These are phyloP conservation scores for Eurois occulta DNA, from an alignment of 2,888 invertebrate species.

Conservation along the genomic window DNA sequence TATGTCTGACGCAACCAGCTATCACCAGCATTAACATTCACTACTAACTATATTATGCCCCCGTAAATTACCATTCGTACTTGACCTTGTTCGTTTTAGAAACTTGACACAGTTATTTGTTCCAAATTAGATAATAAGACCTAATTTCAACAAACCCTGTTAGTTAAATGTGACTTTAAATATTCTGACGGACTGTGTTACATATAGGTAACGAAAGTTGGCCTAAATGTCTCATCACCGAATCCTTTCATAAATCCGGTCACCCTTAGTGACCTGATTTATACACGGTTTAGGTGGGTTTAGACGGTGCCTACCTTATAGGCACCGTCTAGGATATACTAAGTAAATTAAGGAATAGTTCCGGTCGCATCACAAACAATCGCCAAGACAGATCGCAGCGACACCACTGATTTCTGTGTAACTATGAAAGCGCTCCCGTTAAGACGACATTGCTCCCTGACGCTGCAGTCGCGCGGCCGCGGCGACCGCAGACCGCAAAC, in stretches of 20 bases:
- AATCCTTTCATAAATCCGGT: not conserved
- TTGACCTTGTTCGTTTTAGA: constrained; percentile 53
- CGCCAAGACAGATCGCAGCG: not conserved
- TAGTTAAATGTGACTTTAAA: not conserved
- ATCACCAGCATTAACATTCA: constrained; percentile 47
- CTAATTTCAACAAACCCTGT: constrained; percentile 23
- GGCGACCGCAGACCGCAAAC: not conserved
- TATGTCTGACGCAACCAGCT: constrained; percentile 53
- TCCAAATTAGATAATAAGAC: constrained; percentile 3
- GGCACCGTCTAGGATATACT: not conserved
- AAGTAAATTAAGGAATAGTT: not conserved
- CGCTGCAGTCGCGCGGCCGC: not conserved
- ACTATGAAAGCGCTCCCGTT: not conserved
- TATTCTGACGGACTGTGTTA: not conserved
- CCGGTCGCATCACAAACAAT: not conserved
- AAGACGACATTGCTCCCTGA: not conserved
- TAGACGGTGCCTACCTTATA: too few relatives aligned
- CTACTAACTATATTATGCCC: constrained; percentile 29
- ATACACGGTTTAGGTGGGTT: too few relatives aligned
- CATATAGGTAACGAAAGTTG: not conserved
- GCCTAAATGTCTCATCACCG: not conserved
- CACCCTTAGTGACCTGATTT: too few relatives aligned
- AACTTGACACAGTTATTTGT: constrained; percentile 33
- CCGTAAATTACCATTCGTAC: constrained; percentile 19
- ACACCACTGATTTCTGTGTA: not conserved